Evolutionary conservation across 2,113 vertebrate species (phyloP).

Genomic region (Sebastes schlegelii): DNA sequence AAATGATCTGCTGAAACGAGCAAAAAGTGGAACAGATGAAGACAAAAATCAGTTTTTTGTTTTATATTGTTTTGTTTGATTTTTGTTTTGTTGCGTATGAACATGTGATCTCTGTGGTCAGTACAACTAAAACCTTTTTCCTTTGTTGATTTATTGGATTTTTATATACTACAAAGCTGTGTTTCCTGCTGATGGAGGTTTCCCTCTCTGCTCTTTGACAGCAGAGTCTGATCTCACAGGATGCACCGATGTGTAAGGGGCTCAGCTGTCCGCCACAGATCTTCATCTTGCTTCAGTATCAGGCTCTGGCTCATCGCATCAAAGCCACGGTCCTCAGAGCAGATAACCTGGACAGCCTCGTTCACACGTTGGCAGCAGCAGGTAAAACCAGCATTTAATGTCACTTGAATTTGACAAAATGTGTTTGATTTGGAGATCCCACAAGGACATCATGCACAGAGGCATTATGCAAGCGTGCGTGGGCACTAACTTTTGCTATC

Average conservation of each 20-base stretch:
- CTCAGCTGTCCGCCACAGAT: constrained; percentile 42
- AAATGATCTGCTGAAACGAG: constrained; percentile 14
- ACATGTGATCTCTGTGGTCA: neutral
- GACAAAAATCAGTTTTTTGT: neutral
- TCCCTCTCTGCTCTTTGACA: constrained; percentile 42
- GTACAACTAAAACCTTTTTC: neutral
- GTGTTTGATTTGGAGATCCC: neutral
- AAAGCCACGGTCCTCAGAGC: constrained; percentile 82
- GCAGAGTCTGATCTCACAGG: constrained; percentile 60
- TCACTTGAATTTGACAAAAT: neutral
- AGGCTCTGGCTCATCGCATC: constrained; percentile 73
- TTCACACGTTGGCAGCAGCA: constrained; percentile 39
- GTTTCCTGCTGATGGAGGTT: constrained; percentile 15
- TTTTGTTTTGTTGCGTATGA: neutral
- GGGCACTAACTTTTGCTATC: constrained; percentile 49
- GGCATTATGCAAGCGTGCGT: constrained; percentile 33
- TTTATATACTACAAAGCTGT: neutral
- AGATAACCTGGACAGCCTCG: constrained; percentile 70
- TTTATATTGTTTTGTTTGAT: neutral
- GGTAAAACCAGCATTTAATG: constrained; percentile 61
- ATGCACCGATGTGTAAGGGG: neutral
- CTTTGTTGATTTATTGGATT: neutral
- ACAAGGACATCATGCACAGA: constrained; percentile 15
- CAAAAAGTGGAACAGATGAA: neutral
- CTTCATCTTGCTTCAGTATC: constrained; percentile 83